phyloP scores from a whole-genome alignment of 2,797 vertebrate species.

The Fundulus diaphanus region DNA sequence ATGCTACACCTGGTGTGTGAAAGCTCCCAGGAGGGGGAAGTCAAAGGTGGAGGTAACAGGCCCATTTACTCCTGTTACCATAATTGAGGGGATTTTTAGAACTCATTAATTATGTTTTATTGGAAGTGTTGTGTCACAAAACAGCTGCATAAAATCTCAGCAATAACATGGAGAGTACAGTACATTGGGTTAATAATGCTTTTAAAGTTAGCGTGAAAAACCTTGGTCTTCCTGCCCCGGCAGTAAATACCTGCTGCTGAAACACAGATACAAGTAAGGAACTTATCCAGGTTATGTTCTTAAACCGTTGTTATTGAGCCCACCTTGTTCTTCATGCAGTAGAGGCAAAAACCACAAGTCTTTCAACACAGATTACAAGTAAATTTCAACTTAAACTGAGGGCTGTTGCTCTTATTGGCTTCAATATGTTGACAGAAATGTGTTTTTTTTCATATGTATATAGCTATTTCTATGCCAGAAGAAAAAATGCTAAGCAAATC shows the following conservation, averaged over 20 bases:
- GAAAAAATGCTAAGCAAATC: neutral
- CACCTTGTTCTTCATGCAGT: neutral
- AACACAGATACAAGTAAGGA: neutral
- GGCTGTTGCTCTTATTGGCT: neutral
- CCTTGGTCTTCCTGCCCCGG: neutral
- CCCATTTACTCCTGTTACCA: slow-evolving; percentile 22
- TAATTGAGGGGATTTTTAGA: slow-evolving; percentile 13
- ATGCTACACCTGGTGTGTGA: slow-evolving; percentile 75
- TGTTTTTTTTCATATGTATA: neutral
- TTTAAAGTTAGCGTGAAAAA: neutral
- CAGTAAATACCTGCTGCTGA: neutral
- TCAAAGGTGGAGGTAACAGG: slow-evolving; percentile 50
- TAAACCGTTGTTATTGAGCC: neutral
- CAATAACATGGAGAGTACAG: neutral
- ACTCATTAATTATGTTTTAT: neutral
- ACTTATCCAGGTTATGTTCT: neutral
- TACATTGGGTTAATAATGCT: neutral
- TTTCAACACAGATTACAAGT: neutral
- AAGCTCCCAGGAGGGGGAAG: slow-evolving; percentile 52
- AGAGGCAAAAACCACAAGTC: neutral
- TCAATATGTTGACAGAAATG: neutral
- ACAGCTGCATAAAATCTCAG: neutral
- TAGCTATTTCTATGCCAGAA: neutral
- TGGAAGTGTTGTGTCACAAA: neutral
- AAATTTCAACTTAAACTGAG: neutral